These are phyloP conservation scores for Venusia cambrica DNA, from an alignment of 2,888 invertebrate species.

Conservation along the genomic window DNA sequence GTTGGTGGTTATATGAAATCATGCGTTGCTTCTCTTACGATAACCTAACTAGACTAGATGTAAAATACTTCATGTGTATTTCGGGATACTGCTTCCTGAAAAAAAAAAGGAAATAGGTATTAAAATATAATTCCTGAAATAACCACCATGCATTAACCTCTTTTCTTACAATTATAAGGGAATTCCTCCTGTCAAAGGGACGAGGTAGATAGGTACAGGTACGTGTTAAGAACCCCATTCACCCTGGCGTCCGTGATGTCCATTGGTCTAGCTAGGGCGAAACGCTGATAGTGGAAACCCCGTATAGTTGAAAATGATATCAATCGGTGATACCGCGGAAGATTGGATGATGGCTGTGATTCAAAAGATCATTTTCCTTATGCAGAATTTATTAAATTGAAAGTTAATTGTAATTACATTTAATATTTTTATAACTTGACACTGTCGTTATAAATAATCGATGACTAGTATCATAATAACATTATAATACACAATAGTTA, in stretches of 20 bases:
- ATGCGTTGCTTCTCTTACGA: constrained; percentile 70
- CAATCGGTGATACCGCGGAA: no score
- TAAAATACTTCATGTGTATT: constrained; percentile 76
- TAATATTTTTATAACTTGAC: constrained; percentile 62
- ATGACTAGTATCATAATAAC: constrained; percentile 66
- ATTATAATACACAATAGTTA: constrained; percentile 47
- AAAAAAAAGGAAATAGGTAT: constrained; percentile 53
- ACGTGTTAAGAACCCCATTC: no score
- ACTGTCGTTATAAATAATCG: constrained; percentile 69
- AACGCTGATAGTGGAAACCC: no score
- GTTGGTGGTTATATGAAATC: constrained; percentile 65
- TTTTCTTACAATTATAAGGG: no score
- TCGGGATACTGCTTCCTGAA: constrained; percentile 78
- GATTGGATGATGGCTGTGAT: constrained; percentile 31
- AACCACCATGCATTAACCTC: neutral
- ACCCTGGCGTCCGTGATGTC: no score
- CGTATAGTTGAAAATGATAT: no score
- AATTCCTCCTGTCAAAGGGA: no score
- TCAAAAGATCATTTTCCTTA: constrained; percentile 58
- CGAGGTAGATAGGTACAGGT: no score
- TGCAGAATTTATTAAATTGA: constrained; percentile 75
- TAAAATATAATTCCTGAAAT: constrained; percentile 19
- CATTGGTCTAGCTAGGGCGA: no score
- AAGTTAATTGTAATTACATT: constrained; percentile 70
- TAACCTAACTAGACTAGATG: constrained; percentile 62